Conservation (phyloP, 2,797 vertebrate species). For the Muscicapa striata region DNA sequence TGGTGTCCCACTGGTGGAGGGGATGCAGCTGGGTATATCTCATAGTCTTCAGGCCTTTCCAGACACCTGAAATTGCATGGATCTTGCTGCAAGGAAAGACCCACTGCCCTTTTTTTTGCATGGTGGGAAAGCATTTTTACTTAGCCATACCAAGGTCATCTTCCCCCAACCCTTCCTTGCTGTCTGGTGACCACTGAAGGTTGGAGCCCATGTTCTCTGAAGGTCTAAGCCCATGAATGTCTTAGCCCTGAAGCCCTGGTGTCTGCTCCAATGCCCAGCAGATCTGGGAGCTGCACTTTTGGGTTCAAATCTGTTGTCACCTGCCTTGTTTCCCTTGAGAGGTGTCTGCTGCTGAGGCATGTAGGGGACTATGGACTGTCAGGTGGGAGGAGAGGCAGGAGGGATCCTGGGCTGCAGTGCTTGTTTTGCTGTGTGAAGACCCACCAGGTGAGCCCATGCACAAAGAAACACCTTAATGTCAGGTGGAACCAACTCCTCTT, state of each 20-base stretch:
- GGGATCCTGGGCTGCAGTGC: rapidly evolving
- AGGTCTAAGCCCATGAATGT: background rate
- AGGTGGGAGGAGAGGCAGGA: background rate
- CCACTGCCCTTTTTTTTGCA: background rate
- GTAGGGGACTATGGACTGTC: background rate
- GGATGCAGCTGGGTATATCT: background rate
- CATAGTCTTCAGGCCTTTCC: background rate
- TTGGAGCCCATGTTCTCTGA: background rate
- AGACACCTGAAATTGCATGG: background rate
- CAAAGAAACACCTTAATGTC: background rate
- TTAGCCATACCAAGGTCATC: background rate
- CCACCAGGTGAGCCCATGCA: background rate
- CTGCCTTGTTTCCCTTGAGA: background rate
- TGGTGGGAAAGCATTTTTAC: background rate
- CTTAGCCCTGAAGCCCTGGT: background rate
- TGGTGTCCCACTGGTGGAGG: background rate
- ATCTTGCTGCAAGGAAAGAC: background rate
- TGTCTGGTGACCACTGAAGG: background rate
- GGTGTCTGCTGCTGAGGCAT: background rate
- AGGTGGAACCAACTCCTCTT: background rate
- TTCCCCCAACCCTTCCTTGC: background rate
- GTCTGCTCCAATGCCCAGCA: background rate
- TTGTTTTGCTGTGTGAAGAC: background rate
- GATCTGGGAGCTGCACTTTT: background rate
- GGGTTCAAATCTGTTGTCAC: background rate